Conservation (phyloP, 2,113 vertebrate genomes). For the Clarias macrocephalus region DNA sequence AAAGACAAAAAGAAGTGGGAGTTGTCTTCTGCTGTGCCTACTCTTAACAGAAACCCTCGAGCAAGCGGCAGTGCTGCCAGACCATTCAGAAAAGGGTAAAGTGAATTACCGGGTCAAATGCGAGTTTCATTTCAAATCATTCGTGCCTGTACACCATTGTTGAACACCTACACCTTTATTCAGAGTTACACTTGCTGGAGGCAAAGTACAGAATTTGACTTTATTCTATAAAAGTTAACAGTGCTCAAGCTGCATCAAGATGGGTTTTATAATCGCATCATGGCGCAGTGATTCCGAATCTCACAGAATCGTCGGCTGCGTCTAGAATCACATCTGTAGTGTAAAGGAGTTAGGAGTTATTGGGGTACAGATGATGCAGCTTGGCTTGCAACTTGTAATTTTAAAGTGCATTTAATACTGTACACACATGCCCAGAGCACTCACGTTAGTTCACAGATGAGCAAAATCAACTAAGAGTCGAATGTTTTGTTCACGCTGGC, state of each 20-base stretch:
- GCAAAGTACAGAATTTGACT: neutral
- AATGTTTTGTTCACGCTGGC: too few species aligned
- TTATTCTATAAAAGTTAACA: neutral
- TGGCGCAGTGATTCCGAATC: neutral
- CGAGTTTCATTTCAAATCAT: neutral
- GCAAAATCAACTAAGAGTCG: too few species aligned
- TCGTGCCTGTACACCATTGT: neutral
- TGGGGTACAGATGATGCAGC: too few species aligned
- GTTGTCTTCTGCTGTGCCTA: neutral
- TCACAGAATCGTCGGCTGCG: neutral
- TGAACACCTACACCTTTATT: neutral
- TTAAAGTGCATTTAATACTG: too few species aligned
- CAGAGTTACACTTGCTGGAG: neutral
- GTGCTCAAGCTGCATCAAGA: neutral
- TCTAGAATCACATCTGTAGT: neutral
- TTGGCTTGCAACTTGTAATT: too few species aligned
- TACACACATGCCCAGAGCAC: too few species aligned
- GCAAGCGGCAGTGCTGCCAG: neutral
- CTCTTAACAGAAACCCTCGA: neutral
- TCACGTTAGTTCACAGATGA: too few species aligned
- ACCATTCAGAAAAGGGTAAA: neutral
- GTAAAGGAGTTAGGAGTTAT: neutral
- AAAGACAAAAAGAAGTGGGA: neutral
- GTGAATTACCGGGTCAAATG: neutral
- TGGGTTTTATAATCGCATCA: neutral